Evolutionary conservation across 2,113 vertebrate species (phyloP).

Genomic region (Otus sunia): DNA sequence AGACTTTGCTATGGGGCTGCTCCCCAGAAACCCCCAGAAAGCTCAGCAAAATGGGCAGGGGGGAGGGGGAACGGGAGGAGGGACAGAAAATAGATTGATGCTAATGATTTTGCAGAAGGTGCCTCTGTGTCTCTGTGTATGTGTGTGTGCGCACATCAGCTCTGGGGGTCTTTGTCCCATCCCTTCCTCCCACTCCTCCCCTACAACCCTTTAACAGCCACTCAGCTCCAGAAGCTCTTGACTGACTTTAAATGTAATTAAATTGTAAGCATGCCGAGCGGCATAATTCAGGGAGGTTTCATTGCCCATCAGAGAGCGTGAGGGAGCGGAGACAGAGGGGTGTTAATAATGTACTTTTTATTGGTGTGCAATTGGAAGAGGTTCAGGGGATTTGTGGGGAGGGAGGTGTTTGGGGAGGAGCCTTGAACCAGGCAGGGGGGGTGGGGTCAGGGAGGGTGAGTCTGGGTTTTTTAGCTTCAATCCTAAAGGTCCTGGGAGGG

Average conservation of each 20-base stretch:
- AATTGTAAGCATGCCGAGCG: constrained; percentile 6
- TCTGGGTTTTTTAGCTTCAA: neutral
- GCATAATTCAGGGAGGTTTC: constrained; percentile 53
- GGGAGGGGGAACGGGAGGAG: neutral
- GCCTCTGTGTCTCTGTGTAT: neutral
- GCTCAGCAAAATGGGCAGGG: neutral
- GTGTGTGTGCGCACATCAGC: neutral
- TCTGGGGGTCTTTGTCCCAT: neutral
- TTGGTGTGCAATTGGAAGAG: neutral
- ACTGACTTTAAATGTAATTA: constrained; percentile 65
- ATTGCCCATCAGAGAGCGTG: neutral
- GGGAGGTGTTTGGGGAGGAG: neutral
- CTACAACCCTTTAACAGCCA: neutral
- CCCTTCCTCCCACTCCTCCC: neutral
- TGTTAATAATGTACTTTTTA: constrained; percentile 48
- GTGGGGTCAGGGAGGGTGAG: neutral
- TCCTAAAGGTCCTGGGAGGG: neutral
- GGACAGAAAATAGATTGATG: neutral
- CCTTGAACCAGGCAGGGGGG: neutral
- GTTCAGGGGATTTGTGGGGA: constrained; percentile 3
- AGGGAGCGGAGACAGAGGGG: neutral
- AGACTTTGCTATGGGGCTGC: neutral
- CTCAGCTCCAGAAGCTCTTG: constrained; percentile 31
- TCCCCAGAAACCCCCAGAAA: neutral
- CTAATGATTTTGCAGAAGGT: neutral